Conservation (phyloP, 2,113 vertebrate genomes). For the Nansenia antarctica region DNA sequence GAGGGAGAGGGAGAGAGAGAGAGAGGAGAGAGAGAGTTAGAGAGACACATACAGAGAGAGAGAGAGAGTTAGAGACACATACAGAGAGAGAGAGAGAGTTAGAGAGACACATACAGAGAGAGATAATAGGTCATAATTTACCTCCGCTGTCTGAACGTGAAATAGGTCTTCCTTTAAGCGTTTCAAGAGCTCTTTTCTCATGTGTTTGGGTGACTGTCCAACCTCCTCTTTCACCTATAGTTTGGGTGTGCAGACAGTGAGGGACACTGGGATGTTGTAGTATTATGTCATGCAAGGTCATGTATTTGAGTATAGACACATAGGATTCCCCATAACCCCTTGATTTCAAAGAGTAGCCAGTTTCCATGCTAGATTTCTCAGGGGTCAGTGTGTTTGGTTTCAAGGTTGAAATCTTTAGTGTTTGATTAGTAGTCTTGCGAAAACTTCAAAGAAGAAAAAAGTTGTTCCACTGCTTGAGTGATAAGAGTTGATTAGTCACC, state of each 20-base stretch:
- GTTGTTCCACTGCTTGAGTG: not conserved
- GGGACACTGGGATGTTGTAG: slow-evolving; percentile 68
- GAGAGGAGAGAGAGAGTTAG: not conserved
- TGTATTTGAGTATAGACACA: slow-evolving; percentile 20
- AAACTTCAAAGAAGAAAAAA: not conserved
- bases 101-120: not conserved
- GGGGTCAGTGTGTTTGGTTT: not conserved
- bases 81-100: not conserved
- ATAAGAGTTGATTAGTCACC: slow-evolving; percentile 9
- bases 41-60: not conserved
- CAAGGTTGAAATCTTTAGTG: not conserved
- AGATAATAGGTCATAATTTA: slow-evolving; percentile 73
- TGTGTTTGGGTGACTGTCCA: slow-evolving; percentile 93
- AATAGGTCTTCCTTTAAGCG: slow-evolving; percentile 96
- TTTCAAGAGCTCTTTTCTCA: slow-evolving; percentile 99
- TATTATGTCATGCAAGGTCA: slow-evolving; percentile 58
- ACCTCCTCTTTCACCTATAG: slow-evolving; percentile 96
- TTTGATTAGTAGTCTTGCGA: slow-evolving; percentile 31
- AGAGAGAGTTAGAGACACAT: not conserved
- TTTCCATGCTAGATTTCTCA: slow-evolving; percentile 23
- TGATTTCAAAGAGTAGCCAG: slow-evolving; percentile 35
- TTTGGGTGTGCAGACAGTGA: slow-evolving; percentile 84
- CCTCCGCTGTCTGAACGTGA: slow-evolving; percentile 91
- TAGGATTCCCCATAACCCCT: slow-evolving; percentile 51
- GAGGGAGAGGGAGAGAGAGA: not conserved